Evolutionary conservation across 2,888 invertebrate genomes (phyloP), one percentile per base, ranked within the genome.

Genomic region (Netelia fuscicornis): DNA sequence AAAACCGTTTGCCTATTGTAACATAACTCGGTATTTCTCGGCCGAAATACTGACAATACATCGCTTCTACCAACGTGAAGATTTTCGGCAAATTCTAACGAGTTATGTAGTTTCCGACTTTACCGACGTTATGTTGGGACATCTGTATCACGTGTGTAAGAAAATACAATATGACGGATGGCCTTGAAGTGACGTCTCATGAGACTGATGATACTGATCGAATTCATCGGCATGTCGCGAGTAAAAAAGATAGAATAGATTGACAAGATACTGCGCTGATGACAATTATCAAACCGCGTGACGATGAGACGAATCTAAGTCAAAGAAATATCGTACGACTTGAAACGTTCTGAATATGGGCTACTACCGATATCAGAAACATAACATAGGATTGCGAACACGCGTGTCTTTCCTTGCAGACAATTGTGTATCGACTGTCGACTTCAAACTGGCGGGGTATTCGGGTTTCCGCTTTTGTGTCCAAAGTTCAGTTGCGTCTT

Each of bases 401-500:
- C 10, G 48, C 10, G 48, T 13, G 48, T 48, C 48, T 13, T 48
- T 13, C 48, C 11, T 13, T 13, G 48, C 10, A 48, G 6, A 48
- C 9, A 48, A 48, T 20, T 20, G 8, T 48, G 48, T 48, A 48
- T 48, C 48, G 48, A 48, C 48, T 11, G 13, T 13, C 48, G 13
- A 48, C 11, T 48, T 48, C 2, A 48, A 48, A 48, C 6, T 10
- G 48, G 48, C 3, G n/a, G 25, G 17, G 48, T 2, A 13, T 8
- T 11, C 60, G 30, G 20, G 37, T 48, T 23, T 74, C 48, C 23
- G 13, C 13, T 48, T 79, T 67, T 48, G 64, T 64, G 76, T 82
- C 60, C 82, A 82, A 82, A 82, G 82, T 82, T 71, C 82, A 77
- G 71, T 81, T 58, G 64, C 62, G 54, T 54, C 70, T 62, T 68